Percentiles rank a stretch among this genome's conserved stretches.
These are phyloP conservation scores for Urocitellus parryii DNA, from an alignment of 2,113 vertebrate genomes.

Conservation along the genomic window DNA sequence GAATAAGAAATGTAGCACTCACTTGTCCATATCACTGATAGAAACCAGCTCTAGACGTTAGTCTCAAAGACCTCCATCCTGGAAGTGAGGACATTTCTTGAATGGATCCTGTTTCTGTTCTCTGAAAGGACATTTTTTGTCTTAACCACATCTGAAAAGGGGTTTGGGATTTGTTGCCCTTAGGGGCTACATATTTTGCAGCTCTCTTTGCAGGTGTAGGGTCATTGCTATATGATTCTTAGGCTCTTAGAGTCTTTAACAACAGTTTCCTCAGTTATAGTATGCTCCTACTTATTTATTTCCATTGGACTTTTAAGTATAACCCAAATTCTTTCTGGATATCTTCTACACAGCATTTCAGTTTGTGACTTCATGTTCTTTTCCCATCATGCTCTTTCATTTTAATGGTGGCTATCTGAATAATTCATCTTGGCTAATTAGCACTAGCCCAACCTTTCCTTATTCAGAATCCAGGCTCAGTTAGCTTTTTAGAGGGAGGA, in stretches of 20 bases:
- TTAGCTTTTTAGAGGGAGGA: neutral
- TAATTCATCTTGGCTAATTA: neutral
- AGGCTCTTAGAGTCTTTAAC: conserved; percentile 36
- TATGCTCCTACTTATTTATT: conserved; percentile 15
- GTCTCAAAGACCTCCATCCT: neutral
- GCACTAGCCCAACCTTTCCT: neutral
- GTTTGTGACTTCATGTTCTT: conserved; percentile 19
- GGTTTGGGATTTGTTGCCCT: neutral
- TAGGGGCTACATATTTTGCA: neutral
- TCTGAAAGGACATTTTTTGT: neutral
- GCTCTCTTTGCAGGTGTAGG: neutral
- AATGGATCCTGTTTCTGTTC: neutral
- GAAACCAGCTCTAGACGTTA: neutral
- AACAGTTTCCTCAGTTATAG: neutral
- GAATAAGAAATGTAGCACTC: neutral
- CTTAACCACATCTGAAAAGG: neutral
- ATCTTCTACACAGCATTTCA: neutral
- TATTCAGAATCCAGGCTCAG: neutral
- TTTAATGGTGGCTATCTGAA: conserved; percentile 4
- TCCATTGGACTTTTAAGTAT: neutral
- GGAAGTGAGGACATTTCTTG: neutral
- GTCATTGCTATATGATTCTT: neutral
- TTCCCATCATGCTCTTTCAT: neutral
- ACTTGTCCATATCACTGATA: neutral
- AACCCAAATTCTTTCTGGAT: neutral